These are phyloP conservation scores for Epizoanthus rinbou DNA, from an alignment of 92 coral and sea anemone species.

Conservation along the genomic window DNA sequence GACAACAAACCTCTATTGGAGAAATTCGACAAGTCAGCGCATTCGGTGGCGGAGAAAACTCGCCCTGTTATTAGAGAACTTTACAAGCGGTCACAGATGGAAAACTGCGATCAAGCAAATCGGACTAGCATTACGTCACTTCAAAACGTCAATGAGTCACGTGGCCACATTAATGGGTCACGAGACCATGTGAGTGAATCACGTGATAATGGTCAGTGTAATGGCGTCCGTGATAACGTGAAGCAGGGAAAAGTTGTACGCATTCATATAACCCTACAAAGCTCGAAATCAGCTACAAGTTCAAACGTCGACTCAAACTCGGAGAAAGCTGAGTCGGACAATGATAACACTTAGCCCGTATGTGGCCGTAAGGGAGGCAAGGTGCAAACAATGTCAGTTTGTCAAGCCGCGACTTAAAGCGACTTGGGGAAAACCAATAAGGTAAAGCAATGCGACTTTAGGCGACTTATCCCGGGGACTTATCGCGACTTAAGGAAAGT, in stretches of 20 bases:
- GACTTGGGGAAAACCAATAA: too few relatives aligned
- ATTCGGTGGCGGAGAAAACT: conserved; percentile 3
- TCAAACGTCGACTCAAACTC: not conserved
- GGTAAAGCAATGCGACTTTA: too few relatives aligned
- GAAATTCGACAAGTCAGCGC: not conserved
- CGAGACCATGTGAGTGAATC: not conserved
- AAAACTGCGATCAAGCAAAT: not conserved
- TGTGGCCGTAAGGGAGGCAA: too few relatives aligned
- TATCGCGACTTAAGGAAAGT: too few relatives aligned
- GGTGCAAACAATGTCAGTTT: too few relatives aligned
- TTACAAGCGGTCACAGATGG: not conserved
- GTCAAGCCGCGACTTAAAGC: too few relatives aligned
- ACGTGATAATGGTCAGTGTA: not conserved
- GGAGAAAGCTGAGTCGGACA: not conserved
- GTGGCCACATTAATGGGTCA: conserved; percentile 6
- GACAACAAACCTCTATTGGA: not conserved
- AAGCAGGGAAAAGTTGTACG: conserved; percentile 18
- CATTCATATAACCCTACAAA: conserved; percentile 38
- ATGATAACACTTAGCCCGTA: too few relatives aligned
- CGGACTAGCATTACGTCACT: too few relatives aligned
- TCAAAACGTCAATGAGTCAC: not conserved
- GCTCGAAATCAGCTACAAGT: conserved; percentile 24
- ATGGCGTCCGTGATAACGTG: not conserved
- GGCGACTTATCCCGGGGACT: too few relatives aligned
- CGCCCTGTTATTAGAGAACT: not conserved